Conservation (phyloP, 1,140 invertebrate species). For the Aphis gossypii region DNA sequence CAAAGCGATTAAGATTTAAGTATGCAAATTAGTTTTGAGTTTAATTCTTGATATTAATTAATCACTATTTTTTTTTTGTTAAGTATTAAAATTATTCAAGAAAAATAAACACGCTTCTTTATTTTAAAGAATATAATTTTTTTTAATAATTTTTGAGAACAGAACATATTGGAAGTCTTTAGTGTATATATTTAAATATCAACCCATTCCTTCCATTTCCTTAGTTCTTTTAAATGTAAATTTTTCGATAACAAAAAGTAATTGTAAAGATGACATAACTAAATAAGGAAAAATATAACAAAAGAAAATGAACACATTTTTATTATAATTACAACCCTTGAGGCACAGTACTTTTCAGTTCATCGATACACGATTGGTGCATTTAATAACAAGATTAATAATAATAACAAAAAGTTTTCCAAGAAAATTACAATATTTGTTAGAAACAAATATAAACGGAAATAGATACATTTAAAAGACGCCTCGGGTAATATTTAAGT, state of each 20-base stretch:
- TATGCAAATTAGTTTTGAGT: not conserved
- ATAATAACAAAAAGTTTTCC: not conserved
- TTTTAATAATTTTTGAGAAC: too few relatives aligned
- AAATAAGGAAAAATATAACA: not conserved
- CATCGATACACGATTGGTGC: not conserved
- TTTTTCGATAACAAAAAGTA: not conserved
- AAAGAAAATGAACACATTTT: not conserved
- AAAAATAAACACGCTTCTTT: not conserved
- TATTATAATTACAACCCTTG: not conserved
- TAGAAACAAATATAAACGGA: not conserved
- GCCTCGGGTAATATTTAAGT: not conserved
- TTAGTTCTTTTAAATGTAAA: not conserved
- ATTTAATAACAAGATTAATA: not conserved
- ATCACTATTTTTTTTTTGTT: not conserved
- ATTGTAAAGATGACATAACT: not conserved
- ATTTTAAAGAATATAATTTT: not conserved
- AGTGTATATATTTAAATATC: not conserved
- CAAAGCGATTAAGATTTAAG: not conserved
- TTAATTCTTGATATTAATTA: not conserved
- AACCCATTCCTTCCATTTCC: too few relatives aligned
- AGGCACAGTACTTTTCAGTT: not conserved
- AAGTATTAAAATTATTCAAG: not conserved
- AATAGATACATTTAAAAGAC: not conserved
- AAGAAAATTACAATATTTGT: not conserved
- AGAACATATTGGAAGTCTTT: not conserved